Evolutionary conservation across 2,113 vertebrate genomes (phyloP), one percentile per base, ranked within the genome.

Genomic region (Nyctibius bracteatus): DNA sequence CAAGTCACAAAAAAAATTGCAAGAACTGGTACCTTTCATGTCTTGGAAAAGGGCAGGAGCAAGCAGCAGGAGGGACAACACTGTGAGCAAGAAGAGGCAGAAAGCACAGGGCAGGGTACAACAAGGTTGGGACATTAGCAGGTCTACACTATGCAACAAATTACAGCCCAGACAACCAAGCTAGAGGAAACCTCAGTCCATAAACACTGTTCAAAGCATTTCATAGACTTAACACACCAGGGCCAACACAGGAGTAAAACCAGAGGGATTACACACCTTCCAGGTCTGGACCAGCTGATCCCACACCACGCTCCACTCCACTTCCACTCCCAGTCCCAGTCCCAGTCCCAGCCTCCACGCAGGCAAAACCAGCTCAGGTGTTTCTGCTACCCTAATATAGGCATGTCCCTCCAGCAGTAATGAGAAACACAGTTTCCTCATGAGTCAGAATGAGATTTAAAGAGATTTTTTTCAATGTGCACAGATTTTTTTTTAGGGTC

Each of bases 101-200:
- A 72, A 66, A 13, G 8, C 37, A 5, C 12, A 0, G 12, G 18
- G 15, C 31, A 33, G 22, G 35, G 15, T 5, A 4, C 22, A 5
- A 12, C 21, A 67, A 27, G 33, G 5, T 0, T 8, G 27, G 19
- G n/a, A 30, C 21, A 4, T 30, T 3, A 1, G 14, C 33, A 23
- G 4, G 2, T 28, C 44, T 3, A 2, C 28, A 1, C 10, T 1
- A 1, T 0, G 4, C 21, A 16, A 14, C 2, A 4, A 62, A 15
- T 37, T 9, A 3, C n/a, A 22, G 27, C 23, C 5, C 39, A 31
- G 49, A 27, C 12, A 28, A 21, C n/a, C 9, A 13, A 24, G 19
- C 11, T 1, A 4, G 37, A 27, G 25, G 10, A 61, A 9, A 47
- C 2, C 33, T 23, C 33, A 12, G 8, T 3, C 31, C 21, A 17